A percentile compares a stretch with the other conserved stretches of the same genome.
Conservation (phyloP, 2,113 vertebrate genomes). For the Myanophis thanlyinensis region DNA sequence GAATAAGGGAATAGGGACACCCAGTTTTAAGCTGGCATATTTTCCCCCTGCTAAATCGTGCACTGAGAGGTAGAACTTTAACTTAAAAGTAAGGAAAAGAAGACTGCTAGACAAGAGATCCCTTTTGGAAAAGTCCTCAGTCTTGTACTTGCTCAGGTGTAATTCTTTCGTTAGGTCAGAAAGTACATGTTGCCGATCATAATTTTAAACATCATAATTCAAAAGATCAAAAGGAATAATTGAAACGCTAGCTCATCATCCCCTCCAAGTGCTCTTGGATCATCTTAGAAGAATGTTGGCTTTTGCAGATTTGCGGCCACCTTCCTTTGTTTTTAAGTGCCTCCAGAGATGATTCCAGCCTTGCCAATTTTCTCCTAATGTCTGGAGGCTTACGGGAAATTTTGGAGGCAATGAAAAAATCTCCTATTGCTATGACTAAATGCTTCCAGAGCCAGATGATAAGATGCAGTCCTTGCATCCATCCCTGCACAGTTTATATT, state of each 20-base stretch:
- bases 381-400: not conserved
- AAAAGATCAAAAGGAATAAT: not conserved
- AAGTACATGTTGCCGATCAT: not conserved
- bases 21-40: not conserved
- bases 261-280: not conserved
- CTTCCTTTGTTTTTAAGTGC: slow-evolving; percentile 8
- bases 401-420: not conserved
- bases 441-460: not conserved
- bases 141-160: not conserved
- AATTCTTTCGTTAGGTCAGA: not conserved
- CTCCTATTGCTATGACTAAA: not conserved
- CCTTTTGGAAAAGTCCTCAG: not conserved
- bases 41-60: not conserved
- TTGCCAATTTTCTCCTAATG: not conserved
- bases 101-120: not conserved
- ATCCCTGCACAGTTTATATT: not conserved
- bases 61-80: not conserved
- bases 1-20: not conserved
- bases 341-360: not conserved
- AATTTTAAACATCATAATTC: not conserved
- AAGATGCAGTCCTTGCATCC: not conserved
- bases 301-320: not conserved
- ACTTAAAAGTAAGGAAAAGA: not conserved
- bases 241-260: not conserved
- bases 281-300: not conserved